Conservation (phyloP, 2,797 vertebrate genomes). For the Jordanella pulchra region DNA sequence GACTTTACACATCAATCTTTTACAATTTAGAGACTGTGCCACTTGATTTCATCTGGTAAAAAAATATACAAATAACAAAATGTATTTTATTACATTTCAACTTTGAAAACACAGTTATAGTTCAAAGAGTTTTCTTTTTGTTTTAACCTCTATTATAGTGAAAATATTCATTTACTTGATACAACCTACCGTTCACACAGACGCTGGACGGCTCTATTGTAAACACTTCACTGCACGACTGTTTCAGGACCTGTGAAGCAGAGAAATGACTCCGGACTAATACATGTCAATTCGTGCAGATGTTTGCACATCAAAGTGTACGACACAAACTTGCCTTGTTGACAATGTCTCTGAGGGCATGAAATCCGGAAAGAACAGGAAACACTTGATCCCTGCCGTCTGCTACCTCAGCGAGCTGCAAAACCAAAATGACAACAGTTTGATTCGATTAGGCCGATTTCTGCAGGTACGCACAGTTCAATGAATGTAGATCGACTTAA, state of each 20-base stretch:
- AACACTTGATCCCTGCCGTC: slow-evolving; percentile 92
- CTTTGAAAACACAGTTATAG: not conserved
- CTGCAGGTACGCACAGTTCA: too few species aligned
- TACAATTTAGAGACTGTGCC: not conserved
- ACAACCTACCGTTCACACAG: slow-evolving; percentile 90
- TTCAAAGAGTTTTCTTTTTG: not conserved
- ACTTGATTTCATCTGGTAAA: not conserved
- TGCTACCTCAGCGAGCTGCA: slow-evolving; percentile 91
- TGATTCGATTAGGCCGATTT: not conserved
- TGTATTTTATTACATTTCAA: not conserved
- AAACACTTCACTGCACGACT: slow-evolving; percentile 88
- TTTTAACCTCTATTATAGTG: not conserved
- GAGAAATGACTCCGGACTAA: not conserved
- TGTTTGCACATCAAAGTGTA: not conserved
- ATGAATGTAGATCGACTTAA: too few species aligned
- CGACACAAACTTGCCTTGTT: slow-evolving; percentile 85
- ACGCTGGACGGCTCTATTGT: slow-evolving; percentile 88
- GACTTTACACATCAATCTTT: not conserved
- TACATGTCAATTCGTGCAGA: not conserved
- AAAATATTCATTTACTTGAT: too few species aligned
- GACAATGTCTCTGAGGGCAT: slow-evolving; percentile 93
- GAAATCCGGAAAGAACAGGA: slow-evolving; percentile 93
- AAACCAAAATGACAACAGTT: slow-evolving; percentile 12
- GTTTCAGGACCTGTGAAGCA: slow-evolving; percentile 83
- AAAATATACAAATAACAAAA: not conserved